phyloP scores from a whole-genome alignment of 2,888 invertebrate species.

The Teleogryllus oceanicus region DNA sequence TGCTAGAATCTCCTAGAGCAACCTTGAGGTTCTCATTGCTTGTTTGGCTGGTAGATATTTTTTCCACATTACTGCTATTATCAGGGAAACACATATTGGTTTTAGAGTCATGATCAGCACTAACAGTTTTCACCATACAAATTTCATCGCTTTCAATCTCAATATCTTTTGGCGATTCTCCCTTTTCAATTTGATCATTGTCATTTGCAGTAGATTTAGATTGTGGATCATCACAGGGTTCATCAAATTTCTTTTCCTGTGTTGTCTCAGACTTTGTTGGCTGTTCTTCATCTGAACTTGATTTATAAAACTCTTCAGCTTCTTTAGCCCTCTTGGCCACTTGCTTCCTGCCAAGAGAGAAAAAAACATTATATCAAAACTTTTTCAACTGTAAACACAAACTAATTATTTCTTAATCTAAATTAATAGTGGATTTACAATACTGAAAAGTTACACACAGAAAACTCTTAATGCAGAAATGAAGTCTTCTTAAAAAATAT shows the following conservation, averaged over 20 bases:
- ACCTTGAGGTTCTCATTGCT: too few species aligned
- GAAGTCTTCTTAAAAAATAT: background rate
- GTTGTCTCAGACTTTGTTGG: too few species aligned
- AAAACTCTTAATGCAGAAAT: background rate
- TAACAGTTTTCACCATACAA: background rate
- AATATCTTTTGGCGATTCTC: background rate
- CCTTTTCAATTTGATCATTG: background rate
- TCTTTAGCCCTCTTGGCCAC: slow-evolving; percentile 70
- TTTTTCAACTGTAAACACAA: background rate
- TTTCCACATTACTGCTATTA: slow-evolving; percentile 40
- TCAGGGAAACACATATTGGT: background rate
- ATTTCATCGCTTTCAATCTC: background rate
- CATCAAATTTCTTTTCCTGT: background rate
- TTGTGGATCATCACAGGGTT: background rate
- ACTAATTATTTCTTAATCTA: background rate
- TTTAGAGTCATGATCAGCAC: background rate
- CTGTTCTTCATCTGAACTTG: slow-evolving; percentile 56
- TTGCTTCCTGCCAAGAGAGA: slow-evolving; percentile 53
- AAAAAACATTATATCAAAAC: background rate
- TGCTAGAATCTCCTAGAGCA: too few species aligned
- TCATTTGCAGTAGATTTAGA: background rate
- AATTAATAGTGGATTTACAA: too few species aligned
- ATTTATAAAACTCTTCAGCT: slow-evolving; percentile 71
- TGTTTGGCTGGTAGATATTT: slow-evolving; percentile 20
- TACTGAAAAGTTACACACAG: background rate